A percentile compares a stretch with the other conserved stretches of the same genome.
Evolutionary conservation across 2,113 vertebrate genomes (phyloP).

Genomic region (Parus major): DNA sequence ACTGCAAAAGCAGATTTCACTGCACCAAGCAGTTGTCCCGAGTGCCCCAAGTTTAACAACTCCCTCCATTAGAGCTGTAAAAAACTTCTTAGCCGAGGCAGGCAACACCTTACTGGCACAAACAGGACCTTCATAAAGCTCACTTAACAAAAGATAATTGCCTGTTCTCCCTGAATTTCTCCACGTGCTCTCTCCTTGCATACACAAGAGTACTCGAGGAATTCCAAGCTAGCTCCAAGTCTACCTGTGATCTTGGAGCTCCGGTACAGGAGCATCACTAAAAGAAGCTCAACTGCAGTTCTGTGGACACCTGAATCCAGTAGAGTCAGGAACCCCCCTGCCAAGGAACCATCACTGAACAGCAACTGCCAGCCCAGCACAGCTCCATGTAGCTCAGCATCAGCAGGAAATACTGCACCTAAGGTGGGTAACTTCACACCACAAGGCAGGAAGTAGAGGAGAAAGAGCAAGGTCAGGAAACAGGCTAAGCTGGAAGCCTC

Average conservation of each 20-base stretch:
- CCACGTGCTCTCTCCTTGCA: neutral
- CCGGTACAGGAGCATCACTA: neutral
- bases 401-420: neutral
- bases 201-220: neutral
- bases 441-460: neutral
- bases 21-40: neutral
- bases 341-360: neutral
- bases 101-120: neutral
- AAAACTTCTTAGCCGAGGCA: neutral
- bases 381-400: neutral
- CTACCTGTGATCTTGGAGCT: neutral
- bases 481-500: neutral
- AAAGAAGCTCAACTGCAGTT: neutral
- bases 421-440: neutral
- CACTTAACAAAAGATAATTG: neutral
- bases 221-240: neutral
- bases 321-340: neutral
- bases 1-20: neutral
- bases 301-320: neutral
- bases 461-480: neutral
- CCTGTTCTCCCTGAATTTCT: neutral
- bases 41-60: neutral
- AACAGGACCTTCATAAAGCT: neutral
- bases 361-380: neutral
- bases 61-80: neutral